Base-by-base conservation (phyloP, 2,797 vertebrate genomes). In the Syncerus caffer region DNA sequence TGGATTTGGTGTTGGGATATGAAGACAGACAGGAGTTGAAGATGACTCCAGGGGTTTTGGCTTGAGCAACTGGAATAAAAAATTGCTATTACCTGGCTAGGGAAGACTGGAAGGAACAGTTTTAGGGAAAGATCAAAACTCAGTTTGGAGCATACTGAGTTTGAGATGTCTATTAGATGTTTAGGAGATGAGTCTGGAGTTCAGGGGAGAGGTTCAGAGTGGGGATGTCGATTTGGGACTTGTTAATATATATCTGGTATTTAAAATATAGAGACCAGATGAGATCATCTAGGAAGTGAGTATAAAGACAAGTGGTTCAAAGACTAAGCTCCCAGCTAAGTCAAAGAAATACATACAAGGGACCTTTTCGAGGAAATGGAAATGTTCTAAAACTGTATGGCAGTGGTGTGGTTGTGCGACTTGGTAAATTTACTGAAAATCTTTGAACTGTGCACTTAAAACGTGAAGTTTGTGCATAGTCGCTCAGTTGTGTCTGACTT, bases 61-160 rank as follows among this genome's bases (percentile, higher is more conserved):
- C 53, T 23, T 51, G 57, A 91, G 53, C 45, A 82, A 2, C 12
- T 58, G 62, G 31, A 91, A 64, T 67, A 60, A 50, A 67, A 42
- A 94, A 19, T 14, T 86, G n/a, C 51, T 89, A 38, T 42, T 82
- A 67, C 45, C 27, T 82, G 31, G 34, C 76, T 94, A 47, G 85
- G 74, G 57, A 96, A 90, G 85, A 64, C 11, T 2, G 25, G 74
- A 78, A 93, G 71, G 57, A 89, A 27, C 16, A 62, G 21, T 76
- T 95, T 89, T 87, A 91, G 74, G 38, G 47, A 62, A 93, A 97
- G 91, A 95, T 67, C 74, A 50, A 80, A 85, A 87, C 42, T 45
- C 10, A 5, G 25, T 58, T 90, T 38, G 1, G 47, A 45, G 17
- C 53, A 42, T 31, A 25, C 64, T n/a, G 78, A 76, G 47, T 67